Evolutionary conservation across 2,888 invertebrate species (phyloP), one percentile per base, ranked within the genome.

Genomic region (Tenodera sinensis): DNA sequence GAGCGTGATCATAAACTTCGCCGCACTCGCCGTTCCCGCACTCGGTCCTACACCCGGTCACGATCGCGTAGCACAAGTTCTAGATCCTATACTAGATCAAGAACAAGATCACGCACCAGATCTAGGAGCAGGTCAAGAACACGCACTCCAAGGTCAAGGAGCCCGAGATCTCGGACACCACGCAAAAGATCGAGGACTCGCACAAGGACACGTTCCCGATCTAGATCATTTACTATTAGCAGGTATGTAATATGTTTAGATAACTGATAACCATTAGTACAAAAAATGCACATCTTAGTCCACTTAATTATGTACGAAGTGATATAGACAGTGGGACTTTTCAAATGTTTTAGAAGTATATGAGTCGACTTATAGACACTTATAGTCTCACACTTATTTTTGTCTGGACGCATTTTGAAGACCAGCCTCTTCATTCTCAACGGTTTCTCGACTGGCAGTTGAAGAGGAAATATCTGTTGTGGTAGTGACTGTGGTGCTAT

Each of bases 221-320:
- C 93, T 88, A 93, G 94, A 84, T 95, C 95, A 86, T 95, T 95
- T 91, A 94, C 94, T 27, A 93, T 95, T 25, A 95, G 95, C 93
- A 89, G 89, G 89, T 89, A 34, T 25, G 88, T 88, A 28, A 28
- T 84, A 83, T 87, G 83, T 87, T 86, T 90, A 90, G 0, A 25
- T 47, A 30, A 30, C 30, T 30, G 30, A 30, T 30, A 30, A 30
- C 4, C 30, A 4, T 30, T 30, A 30, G 30, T 30, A 6, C 34
- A 34, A 0, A 34, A 34, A 34, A 34, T n/a, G n/a, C n/a, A n/a
- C n/a, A n/a, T n/a, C n/a, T n/a, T n/a, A n/a, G n/a, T n/a, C n/a
- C n/a, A n/a, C n/a, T n/a, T n/a, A n/a, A n/a, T n/a, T n/a, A n/a
- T n/a, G n/a, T n/a, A n/a, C n/a, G n/a, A n/a, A n/a, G n/a, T n/a